Base-by-base conservation (phyloP, 2,888 invertebrate genomes). In the Labia minor region DNA sequence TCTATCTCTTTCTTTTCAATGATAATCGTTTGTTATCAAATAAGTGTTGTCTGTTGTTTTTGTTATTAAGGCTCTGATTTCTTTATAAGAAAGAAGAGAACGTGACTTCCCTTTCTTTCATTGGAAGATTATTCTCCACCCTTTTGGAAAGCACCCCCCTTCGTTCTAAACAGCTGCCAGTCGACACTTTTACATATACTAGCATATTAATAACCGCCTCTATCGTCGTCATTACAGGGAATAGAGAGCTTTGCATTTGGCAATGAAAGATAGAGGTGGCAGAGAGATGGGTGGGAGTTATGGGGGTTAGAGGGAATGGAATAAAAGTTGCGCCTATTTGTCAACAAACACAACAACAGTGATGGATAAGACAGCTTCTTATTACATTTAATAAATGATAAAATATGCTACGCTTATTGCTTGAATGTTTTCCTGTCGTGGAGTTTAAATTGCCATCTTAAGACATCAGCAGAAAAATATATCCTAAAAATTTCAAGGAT, bases 361-460 rank as follows among this genome's bases (percentile, higher is more conserved):
- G 49, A 49, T 49, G 49, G 49, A 49, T 49, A 49, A 49, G 49
- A 49, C 49, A 49, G 49, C 49, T 49, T 49, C 49, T 49, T 49
- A 49, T 49, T 49, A 49, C 49, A 16, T 49, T 49, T 49, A 49
- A 49, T 49, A 49, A 49, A 49, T 49, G 49, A 49, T 49, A 49
- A 49, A 49, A 49, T 49, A n/a, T 49, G 49, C 16, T 49, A 11
- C 16, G 49, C 16, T 49, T 49, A n/a, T 49, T 49, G 49, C 49
- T 49, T 49, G 26, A 26, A 26, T 49, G 49, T 16, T 49, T 49
- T 49, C n/a, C 49, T 49, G 14, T 49, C 49, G 6, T 33, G 14
- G 49, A 49, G 49, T 49, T 49, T 49, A 49, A 49, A 49, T 49
- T 49, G 49, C 49, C 49, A 49, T 49, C 49, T 49, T 49, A 49